phyloP scores from a whole-genome alignment of 2,888 invertebrate genomes.

The Stenichneumon culpator region DNA sequence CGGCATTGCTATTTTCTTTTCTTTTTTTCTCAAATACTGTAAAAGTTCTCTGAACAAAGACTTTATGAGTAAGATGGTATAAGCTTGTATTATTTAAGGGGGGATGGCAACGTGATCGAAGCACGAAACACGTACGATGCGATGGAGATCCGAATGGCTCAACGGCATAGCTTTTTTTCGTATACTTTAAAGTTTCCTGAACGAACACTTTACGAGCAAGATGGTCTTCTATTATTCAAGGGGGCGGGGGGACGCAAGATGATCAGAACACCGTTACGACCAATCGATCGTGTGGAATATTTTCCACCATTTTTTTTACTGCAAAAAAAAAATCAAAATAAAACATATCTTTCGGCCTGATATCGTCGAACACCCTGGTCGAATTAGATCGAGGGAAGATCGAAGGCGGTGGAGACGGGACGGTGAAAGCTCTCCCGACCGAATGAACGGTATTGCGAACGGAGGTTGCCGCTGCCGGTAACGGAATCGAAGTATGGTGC shows the following conservation, averaged over 20 bases:
- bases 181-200: neutral
- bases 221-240: too few species aligned
- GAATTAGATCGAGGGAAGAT: neutral
- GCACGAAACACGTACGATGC: neutral
- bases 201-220: neutral
- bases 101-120: too few species aligned
- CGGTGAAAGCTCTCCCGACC: conserved; percentile 32
- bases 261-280: neutral
- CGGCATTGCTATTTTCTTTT: neutral
- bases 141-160: neutral
- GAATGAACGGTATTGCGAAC: conserved; percentile 65
- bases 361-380: neutral
- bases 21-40: too few species aligned
- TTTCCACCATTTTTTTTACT: neutral
- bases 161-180: neutral
- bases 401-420: neutral
- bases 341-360: neutral
- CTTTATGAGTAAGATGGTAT: too few species aligned
- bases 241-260: neutral
- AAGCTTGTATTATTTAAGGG: too few species aligned
- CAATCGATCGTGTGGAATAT: neutral
- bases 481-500: conserved; percentile 68
- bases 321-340: neutral
- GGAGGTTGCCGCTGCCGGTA: conserved; percentile 49
- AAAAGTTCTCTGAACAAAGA: too few species aligned